Evolutionary conservation across 2,797 vertebrate genomes (phyloP), one percentile per base, ranked within the genome.

Genomic region (Gastrophryne carolinensis): DNA sequence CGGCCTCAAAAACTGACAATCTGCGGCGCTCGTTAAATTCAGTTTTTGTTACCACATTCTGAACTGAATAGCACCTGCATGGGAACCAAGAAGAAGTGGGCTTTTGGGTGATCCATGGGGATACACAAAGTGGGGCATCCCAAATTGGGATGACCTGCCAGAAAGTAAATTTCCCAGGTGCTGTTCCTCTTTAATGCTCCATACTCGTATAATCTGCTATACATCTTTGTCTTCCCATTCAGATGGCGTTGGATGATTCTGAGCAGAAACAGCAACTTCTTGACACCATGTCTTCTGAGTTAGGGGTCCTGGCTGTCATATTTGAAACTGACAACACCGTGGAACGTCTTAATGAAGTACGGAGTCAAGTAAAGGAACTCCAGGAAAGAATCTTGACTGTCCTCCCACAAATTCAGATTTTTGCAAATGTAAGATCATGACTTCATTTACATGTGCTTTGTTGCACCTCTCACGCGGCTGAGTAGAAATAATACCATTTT

Each of bases 221-320:
- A 41, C 1, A 5, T 17, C n/a, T 44, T 17, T 1, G n/a, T 44
- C n/a, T 47, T 17, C 53, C 21, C 41, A 32, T 19, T 11, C 81
- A 99, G 97, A 91, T 91, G 89, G 94, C 96, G 66, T 79, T 97
- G 82, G 90, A 93, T 49, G 96, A 97, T 82, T 94, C 92, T 0
- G 90, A 89, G 5, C 96, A 96, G 88, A 97, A 96, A 80, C 89
- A 94, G 8, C 87, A 71, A 50, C 87, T 91, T 8, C 86, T 99
- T 23, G 91, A 90, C 60, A 82, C 80, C 5, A 84, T 96, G 65
- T 83, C 79, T 21, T 73, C 85, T 0, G 90, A 95, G 57, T 82
- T 98, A 65, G 83, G 88, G 80, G 94, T 96, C 12, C 88, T 98
- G 81, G 88, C 91, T 0, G 37, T 86, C 19, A 84, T 96, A 26